Conservation (phyloP, 2,888 invertebrate genomes). For the Resseliella maxima region DNA sequence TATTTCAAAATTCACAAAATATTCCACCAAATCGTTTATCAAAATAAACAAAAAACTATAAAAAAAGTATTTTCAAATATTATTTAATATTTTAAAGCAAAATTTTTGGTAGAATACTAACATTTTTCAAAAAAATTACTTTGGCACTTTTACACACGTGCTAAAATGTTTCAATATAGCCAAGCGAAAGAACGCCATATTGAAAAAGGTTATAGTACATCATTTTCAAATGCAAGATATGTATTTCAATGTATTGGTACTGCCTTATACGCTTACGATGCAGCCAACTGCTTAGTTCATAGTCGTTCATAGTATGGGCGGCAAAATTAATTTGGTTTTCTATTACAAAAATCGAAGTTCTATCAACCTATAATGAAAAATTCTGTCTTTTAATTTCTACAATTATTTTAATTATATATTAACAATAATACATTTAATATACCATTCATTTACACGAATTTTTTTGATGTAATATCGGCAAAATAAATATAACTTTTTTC, state of each 20-base stretch:
- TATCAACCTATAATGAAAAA: neutral
- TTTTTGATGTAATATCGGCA: neutral
- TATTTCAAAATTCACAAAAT: neutral
- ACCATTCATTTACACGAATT: neutral
- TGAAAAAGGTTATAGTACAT: constrained; percentile 59
- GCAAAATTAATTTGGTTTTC: neutral
- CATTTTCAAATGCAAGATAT: neutral
- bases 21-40: neutral
- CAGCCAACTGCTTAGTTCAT: neutral
- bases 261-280: neutral
- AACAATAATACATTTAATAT: neutral
- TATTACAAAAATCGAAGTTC: neutral
- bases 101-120: constrained; percentile 64
- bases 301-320: neutral
- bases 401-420: neutral
- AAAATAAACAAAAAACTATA: neutral
- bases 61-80: constrained; percentile 3
- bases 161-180: constrained; percentile 68
- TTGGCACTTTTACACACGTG: constrained; percentile 69
- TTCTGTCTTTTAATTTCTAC: neutral
- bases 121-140: constrained; percentile 66
- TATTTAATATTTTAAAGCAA: neutral
- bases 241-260: neutral
- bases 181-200: constrained; percentile 68
- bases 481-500: neutral